Evolutionary conservation across 2,797 vertebrate genomes (phyloP).

Genomic region (Hylomyscus alleni): DNA sequence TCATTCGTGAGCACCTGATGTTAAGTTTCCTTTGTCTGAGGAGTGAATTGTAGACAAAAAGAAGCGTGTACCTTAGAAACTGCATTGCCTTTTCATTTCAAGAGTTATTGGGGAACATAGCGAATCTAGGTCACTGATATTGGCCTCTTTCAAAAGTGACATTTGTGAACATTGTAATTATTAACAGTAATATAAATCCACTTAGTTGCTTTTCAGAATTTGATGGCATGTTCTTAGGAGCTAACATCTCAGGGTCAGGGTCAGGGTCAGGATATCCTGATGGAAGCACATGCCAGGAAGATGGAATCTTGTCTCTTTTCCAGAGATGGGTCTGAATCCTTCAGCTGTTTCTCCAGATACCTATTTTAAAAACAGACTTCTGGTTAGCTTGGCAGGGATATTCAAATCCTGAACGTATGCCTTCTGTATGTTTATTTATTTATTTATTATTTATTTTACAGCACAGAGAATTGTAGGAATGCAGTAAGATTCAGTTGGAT

Average conservation of each 20-base stretch:
- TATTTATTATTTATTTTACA: slow-evolving; percentile 72
- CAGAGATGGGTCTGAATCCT: slow-evolving; percentile 26
- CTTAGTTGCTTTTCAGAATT: slow-evolving; percentile 46
- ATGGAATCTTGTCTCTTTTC: slow-evolving; percentile 63
- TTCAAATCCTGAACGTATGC: slow-evolving; percentile 74
- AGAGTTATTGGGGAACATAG: slow-evolving; percentile 28
- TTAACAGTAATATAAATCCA: slow-evolving; percentile 25
- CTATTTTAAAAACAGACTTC: slow-evolving; percentile 65
- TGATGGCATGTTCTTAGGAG: not conserved
- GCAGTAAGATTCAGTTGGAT: slow-evolving; percentile 63
- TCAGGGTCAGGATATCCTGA: slow-evolving; percentile 1
- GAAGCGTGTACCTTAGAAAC: slow-evolving; percentile 28
- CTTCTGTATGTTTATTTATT: slow-evolving; percentile 83
- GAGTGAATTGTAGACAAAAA: slow-evolving; percentile 27
- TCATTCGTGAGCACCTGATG: slow-evolving; percentile 25
- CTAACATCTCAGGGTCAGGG: not conserved
- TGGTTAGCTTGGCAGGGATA: slow-evolving; percentile 68
- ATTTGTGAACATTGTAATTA: slow-evolving; percentile 16
- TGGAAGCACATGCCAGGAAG: slow-evolving; percentile 22
- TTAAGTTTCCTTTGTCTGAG: slow-evolving; percentile 45
- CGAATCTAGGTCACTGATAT: slow-evolving; percentile 57
- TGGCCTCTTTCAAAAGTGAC: slow-evolving; percentile 28
- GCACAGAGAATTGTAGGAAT: slow-evolving; percentile 76
- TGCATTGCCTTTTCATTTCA: slow-evolving; percentile 21
- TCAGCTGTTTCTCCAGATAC: slow-evolving; percentile 63